phyloP scores from a whole-genome alignment of 2,113 vertebrate species.

The Bubo blakistoni region DNA sequence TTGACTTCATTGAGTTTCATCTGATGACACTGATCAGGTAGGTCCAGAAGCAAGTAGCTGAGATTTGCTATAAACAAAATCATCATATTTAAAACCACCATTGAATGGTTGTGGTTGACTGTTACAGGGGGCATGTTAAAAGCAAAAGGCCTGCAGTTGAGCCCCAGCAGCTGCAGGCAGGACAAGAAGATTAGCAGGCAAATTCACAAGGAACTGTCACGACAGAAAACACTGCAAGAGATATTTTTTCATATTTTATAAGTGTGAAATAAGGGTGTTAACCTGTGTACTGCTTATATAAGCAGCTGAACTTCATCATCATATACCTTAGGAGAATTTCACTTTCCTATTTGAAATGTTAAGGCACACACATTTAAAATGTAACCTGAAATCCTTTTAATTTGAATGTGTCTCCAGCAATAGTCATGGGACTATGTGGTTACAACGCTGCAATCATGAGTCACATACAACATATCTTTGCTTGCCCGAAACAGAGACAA shows the following conservation, averaged over 20 bases:
- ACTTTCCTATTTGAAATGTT: background rate
- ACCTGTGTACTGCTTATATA: background rate
- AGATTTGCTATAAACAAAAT: background rate
- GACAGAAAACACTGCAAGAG: background rate
- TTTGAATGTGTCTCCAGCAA: background rate
- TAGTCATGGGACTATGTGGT: fast-evolving
- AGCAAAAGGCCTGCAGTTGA: background rate
- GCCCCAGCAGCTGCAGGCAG: background rate
- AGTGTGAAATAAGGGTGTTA: background rate
- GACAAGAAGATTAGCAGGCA: background rate
- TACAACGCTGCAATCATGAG: background rate
- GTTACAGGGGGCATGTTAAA: background rate
- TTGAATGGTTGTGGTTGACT: background rate
- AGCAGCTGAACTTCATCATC: background rate
- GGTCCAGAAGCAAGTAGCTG: background rate
- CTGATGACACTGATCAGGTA: background rate
- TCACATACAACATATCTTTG: background rate
- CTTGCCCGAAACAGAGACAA: background rate
- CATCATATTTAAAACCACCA: background rate
- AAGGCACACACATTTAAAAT: background rate
- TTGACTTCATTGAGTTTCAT: background rate
- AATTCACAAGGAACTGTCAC: background rate
- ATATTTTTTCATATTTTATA: background rate
- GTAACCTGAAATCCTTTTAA: background rate
- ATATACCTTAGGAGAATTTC: background rate